A percentile compares a stretch with the other conserved stretches of the same genome.
Evolutionary conservation across 2,888 invertebrate species (phyloP).

Genomic region (Pristionchus maxplancki): DNA sequence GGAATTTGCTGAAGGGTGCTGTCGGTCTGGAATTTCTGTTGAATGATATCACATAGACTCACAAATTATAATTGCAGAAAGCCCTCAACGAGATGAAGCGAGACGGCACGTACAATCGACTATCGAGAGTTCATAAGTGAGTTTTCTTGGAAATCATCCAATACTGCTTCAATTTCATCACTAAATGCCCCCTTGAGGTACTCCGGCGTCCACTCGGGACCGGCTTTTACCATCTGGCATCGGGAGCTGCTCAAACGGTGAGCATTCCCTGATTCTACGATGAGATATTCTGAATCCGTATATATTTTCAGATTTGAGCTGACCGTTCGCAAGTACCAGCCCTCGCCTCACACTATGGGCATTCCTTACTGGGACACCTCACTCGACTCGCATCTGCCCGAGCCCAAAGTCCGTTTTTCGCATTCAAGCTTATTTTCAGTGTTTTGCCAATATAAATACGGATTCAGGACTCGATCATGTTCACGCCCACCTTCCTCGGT

Average conservation of each 20-base stretch:
- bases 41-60: too few species aligned
- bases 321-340: conserved; percentile 62
- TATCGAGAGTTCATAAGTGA: conserved; percentile 65
- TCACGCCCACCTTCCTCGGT: conserved; percentile 77
- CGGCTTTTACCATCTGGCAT: conserved; percentile 74
- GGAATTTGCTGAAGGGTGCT: background rate
- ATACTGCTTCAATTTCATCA: background rate
- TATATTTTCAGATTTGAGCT: conserved; percentile 64
- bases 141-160: background rate
- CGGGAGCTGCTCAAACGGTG: conserved; percentile 72
- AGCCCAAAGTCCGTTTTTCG: conserved; percentile 62
- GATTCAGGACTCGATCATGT: conserved; percentile 76
- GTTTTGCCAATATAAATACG: too few species aligned
- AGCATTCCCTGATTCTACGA: background rate
- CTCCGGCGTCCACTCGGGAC: conserved; percentile 73
- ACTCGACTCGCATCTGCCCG: conserved; percentile 76
- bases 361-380: conserved; percentile 79
- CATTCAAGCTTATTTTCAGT: too few species aligned
- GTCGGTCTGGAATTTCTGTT: too few species aligned
- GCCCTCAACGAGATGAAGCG: conserved; percentile 67
- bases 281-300: too few species aligned
- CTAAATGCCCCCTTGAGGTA: conserved; percentile 45
- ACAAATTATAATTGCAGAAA: conserved; percentile 54
- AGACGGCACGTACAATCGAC: conserved; percentile 66
- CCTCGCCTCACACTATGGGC: conserved; percentile 72